Percentiles rank a stretch among this genome's conserved stretches.
Conservation (phyloP, 2,888 invertebrate species). For the Aleiodes alternator region DNA sequence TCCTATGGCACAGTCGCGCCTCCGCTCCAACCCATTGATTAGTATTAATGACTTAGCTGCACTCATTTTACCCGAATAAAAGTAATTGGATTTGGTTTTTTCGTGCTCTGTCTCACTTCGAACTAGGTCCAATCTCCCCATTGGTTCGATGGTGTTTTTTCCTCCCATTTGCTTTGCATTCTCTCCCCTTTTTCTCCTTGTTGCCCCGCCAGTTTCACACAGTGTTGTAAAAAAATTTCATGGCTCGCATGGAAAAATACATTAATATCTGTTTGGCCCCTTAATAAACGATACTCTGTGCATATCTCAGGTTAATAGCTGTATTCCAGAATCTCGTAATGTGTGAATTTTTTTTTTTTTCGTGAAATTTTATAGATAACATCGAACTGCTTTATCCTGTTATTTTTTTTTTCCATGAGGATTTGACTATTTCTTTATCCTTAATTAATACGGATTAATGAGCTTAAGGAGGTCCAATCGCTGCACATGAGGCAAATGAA, state of each 20-base stretch:
- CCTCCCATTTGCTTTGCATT: background rate
- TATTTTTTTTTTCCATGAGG: background rate
- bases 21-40: constrained; percentile 70
- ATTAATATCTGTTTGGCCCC: constrained; percentile 75
- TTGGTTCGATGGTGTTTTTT: constrained; percentile 17
- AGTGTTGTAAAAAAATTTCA: constrained; percentile 3
- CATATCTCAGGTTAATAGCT: constrained; percentile 71
- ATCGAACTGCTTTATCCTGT: background rate
- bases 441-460: no score
- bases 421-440: no score
- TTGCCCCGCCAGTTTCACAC: background rate
- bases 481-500: no score
- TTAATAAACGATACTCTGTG: constrained; percentile 74
- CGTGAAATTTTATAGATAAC: background rate
- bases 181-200: background rate
- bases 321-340: constrained; percentile 71
- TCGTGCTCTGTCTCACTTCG: constrained; percentile 59
- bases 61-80: constrained; percentile 76
- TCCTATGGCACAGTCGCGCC: constrained; percentile 63
- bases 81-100: constrained; percentile 75
- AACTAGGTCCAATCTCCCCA: no score
- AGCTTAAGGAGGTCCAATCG: no score
- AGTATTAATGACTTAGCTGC: constrained; percentile 76
- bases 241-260: constrained; percentile 72
- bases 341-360: constrained; percentile 64